A percentile compares a stretch with the other conserved stretches of the same genome.
These are phyloP conservation scores for Eristalinus aeneus DNA, from an alignment of 2,888 invertebrate genomes.

Conservation along the genomic window DNA sequence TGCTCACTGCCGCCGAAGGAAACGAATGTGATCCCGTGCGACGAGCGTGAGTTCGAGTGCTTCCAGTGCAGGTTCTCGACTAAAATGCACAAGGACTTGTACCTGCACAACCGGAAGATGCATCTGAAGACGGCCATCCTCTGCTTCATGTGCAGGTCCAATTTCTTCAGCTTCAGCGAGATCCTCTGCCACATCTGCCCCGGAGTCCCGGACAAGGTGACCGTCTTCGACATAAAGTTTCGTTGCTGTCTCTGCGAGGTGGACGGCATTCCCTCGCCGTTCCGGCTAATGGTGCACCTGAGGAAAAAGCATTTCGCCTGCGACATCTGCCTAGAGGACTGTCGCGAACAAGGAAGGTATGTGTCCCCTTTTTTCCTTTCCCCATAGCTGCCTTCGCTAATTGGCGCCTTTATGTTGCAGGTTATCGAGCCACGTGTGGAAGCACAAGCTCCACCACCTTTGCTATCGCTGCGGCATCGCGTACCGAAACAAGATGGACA, in stretches of 20 bases:
- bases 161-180: constrained; percentile 93
- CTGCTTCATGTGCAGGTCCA: constrained; percentile 93
- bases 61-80: constrained; percentile 92
- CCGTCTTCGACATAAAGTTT: constrained; percentile 84
- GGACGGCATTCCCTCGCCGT: constrained; percentile 90
- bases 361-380: neutral
- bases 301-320: constrained; percentile 92
- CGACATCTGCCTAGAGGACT: constrained; percentile 92
- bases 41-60: constrained; percentile 90
- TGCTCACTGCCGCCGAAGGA: constrained; percentile 83
- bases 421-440: constrained; percentile 93
- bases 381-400: neutral
- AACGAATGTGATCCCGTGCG: constrained; percentile 77
- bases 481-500: constrained; percentile 93
- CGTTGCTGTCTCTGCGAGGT: constrained; percentile 91
- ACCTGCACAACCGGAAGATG: constrained; percentile 92
- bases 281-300: constrained; percentile 93
- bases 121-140: constrained; percentile 91
- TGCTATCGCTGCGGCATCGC: constrained; percentile 94
- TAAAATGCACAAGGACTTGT: constrained; percentile 90
- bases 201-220: constrained; percentile 83
- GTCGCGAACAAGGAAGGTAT: constrained; percentile 84
- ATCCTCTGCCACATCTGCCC: constrained; percentile 93
- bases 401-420: constrained; percentile 77
- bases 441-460: constrained; percentile 92